phyloP scores from a whole-genome alignment of 1,140 invertebrate genomes.

The Stratiolaelaps scimitus region DNA sequence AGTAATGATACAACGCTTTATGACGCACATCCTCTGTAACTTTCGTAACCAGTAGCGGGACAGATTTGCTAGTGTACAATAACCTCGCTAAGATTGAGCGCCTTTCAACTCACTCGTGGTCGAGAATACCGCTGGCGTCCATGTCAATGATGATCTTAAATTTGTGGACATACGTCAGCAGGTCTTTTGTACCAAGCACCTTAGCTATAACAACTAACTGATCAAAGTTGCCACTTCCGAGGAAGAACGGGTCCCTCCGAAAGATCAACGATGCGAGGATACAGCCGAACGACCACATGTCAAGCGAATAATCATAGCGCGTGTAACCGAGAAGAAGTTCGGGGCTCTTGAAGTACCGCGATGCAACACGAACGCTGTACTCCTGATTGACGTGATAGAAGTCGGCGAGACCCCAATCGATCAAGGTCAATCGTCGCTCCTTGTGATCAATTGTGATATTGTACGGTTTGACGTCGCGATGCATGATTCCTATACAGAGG shows the following conservation, averaged over 20 bases:
- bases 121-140: conserved; percentile 95
- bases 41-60: too few relatives aligned
- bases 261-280: conserved; percentile 99
- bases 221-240: conserved; percentile 99
- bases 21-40: too few relatives aligned
- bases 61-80: too few relatives aligned
- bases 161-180: conserved; percentile 98
- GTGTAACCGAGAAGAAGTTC: conserved; percentile 97
- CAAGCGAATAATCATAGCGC: conserved; percentile 99
- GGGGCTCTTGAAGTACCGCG: conserved; percentile 93
- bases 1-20: too few relatives aligned
- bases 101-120: too few relatives aligned
- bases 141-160: conserved; percentile 99
- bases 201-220: conserved; percentile 97
- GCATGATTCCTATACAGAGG: conserved; percentile 82
- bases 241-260: conserved; percentile 99
- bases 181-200: conserved; percentile 96
- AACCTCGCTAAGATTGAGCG: too few relatives aligned
- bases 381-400: conserved; percentile 99
- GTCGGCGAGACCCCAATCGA: conserved; percentile 99
- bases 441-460: conserved; percentile 99
- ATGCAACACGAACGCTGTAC: conserved; percentile 97
- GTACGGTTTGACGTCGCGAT: conserved; percentile 97
- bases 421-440: conserved; percentile 90
- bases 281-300: conserved; percentile 99